Base-by-base conservation (phyloP, 2,888 invertebrate genomes). In the Parnassius smintheus region DNA sequence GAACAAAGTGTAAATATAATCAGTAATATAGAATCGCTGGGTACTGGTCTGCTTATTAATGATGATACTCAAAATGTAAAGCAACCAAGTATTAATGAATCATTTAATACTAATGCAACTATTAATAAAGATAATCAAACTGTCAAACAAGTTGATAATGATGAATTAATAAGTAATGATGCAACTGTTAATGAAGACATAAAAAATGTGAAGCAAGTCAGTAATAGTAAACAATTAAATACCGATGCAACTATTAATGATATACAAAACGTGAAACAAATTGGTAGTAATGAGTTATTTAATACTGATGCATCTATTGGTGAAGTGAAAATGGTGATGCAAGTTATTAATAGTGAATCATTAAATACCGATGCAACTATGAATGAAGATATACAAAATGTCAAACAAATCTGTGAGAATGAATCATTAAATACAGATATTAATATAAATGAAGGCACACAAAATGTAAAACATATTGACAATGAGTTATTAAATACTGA, bases 11-110 rank as follows among this genome's bases (percentile, higher is more conserved):
- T 18, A 1, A 18, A 18, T 18, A 18, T 18, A 18, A 18, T 18
- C 18, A 18, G 18, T 18, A 18, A 18, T 18, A 18, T 18, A 18
- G 18, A 18, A 18, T 18, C 18, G 18, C 18, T 18, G 1, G 18
- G 18, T 18, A 18, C 18, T 18, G 18, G 18, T 18, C 18, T 18
- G 18, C 18, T 18, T 48, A 48, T 48, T 12, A 13, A 48, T 48
- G 48, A 48, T 48, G 48, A 48, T 8, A 48, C 13, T 7, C n/a
- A 48, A 48, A n/a, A 2, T n/a, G 11, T n/a, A 48, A 9, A 49
- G 9, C 49, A 49, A 49, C 4, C 57, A 3, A 59, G 51, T n/a
- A 42, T 53, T 59, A 57, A 57, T 44, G 62, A 64, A 22, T 9
- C 11, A 25, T 3, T 3, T 10, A 48, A 48, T n/a, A 25, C 13